Percentiles rank a stretch among this genome's conserved stretches.
These are phyloP conservation scores for Pedicia rivosa DNA, from an alignment of 2,888 invertebrate species.

Conservation along the genomic window DNA sequence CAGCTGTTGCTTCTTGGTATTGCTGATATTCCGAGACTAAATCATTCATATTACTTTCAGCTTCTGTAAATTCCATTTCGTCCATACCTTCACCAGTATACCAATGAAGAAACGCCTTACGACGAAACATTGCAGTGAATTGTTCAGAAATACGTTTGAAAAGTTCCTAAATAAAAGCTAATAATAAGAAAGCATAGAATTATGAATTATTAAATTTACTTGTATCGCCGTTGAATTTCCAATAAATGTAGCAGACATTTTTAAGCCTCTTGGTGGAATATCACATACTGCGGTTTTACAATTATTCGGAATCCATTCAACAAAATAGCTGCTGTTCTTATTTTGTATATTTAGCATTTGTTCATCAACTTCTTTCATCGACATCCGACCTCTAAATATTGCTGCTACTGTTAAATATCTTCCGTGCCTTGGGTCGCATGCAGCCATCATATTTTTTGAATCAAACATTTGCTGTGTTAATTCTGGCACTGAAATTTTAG, in stretches of 20 bases:
- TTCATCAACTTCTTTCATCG: constrained; percentile 84
- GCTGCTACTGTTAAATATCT: constrained; percentile 83
- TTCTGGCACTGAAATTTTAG: too few relatives aligned
- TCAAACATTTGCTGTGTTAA: constrained; percentile 87
- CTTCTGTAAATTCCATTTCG: constrained; percentile 94
- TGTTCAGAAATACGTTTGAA: constrained; percentile 86
- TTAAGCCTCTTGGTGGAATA: constrained; percentile 76
- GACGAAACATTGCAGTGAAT: constrained; percentile 90
- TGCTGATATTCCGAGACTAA: constrained; percentile 89
- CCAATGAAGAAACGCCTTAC: constrained; percentile 97
- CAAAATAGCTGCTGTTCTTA: constrained; percentile 82
- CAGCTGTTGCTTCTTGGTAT: constrained; percentile 79
- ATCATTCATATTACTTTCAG: constrained; percentile 91
- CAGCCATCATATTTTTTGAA: constrained; percentile 95
- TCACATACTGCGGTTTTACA: constrained; percentile 89
- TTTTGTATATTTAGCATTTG: constrained; percentile 93
- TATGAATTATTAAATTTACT: too few relatives aligned
- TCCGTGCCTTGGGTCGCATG: constrained; percentile 85
- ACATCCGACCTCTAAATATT: constrained; percentile 83
- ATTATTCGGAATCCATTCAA: constrained; percentile 90
- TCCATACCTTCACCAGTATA: constrained; percentile 96
- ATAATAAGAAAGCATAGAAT: too few relatives aligned
- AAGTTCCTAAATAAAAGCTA: too few relatives aligned
- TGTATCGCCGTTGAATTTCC: constrained; percentile 88
- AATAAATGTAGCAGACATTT: constrained; percentile 91